Evolutionary conservation across 2,888 invertebrate genomes (phyloP).

Genomic region (Pseudococcus viburni): DNA sequence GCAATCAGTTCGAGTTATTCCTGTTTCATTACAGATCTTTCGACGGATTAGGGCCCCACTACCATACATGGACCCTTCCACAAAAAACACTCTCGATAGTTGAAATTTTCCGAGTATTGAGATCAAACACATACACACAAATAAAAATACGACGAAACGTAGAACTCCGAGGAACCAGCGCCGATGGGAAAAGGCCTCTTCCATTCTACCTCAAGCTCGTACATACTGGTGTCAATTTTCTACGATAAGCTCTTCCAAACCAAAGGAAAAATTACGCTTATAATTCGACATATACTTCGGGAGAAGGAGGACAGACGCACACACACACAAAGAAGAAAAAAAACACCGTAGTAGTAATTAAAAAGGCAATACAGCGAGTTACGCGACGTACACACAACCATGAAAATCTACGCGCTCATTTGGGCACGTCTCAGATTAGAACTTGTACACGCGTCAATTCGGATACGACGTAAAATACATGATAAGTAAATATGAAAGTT

Average conservation of each 20-base stretch:
- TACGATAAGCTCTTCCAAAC: constrained; percentile 9
- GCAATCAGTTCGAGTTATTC: not conserved
- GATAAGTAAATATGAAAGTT: constrained; percentile 53
- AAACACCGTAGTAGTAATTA: not conserved
- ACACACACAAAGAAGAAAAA: not conserved
- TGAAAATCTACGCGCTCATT: constrained; percentile 7
- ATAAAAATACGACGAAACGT: not conserved
- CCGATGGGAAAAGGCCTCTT: not conserved
- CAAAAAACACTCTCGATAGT: not conserved
- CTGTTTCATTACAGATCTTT: not conserved
- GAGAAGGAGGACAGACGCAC: not conserved
- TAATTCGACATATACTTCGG: constrained; percentile 27
- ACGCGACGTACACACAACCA: constrained; percentile 31
- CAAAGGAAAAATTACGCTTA: constrained; percentile 5
- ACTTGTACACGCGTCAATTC: constrained; percentile 23
- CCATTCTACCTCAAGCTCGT: not conserved
- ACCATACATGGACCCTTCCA: too few species aligned
- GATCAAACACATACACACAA: constrained; percentile 10
- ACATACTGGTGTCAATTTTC: constrained; percentile 24
- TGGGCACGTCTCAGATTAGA: not conserved
- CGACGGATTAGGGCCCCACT: too few species aligned
- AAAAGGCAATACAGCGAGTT: constrained; percentile 27
- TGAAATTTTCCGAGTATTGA: not conserved
- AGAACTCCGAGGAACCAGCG: not conserved
- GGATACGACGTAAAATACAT: constrained; percentile 43